Conservation (phyloP, 1,140 invertebrate species). For the Tetraneura akinire region DNA sequence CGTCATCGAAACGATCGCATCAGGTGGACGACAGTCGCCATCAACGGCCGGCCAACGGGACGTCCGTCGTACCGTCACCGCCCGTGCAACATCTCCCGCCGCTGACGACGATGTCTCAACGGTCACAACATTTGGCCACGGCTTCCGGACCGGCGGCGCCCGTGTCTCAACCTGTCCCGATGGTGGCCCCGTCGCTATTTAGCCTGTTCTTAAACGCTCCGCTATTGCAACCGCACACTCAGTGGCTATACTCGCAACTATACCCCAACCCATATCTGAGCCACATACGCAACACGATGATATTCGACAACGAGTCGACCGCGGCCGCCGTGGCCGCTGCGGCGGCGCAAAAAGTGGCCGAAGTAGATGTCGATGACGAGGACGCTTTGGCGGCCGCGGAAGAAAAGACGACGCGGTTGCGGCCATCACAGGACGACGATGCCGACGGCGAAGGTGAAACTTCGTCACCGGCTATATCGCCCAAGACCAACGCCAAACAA, state of each 20-base stretch:
- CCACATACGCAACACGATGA: constrained; percentile 49
- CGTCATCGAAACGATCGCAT: neutral
- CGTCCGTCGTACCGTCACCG: neutral
- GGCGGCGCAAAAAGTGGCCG: constrained; percentile 51
- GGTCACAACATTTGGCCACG: neutral
- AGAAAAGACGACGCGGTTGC: constrained; percentile 16
- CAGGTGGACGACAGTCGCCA: neutral
- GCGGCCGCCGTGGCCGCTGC: constrained; percentile 39
- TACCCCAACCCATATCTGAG: constrained; percentile 59
- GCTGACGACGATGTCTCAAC: neutral
- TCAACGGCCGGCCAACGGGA: too few relatives aligned
- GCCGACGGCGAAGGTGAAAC: neutral
- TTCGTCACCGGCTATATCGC: constrained; percentile 1
- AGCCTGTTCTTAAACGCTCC: constrained; percentile 70
- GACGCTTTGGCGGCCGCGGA: neutral
- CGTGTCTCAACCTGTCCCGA: constrained; percentile 55
- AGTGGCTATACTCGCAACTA: constrained; percentile 73
- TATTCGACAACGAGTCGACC: constrained; percentile 51
- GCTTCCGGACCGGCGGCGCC: neutral
- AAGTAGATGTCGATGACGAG: constrained; percentile 40
- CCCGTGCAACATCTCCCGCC: neutral
- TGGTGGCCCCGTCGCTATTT: constrained; percentile 58
- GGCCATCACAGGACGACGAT: constrained; percentile 11
- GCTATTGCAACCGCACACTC: constrained; percentile 70
- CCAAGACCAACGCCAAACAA: constrained; percentile 47